Conservation (phyloP, 2,888 invertebrate species). For the Ashinkailepas kermadecensis region DNA sequence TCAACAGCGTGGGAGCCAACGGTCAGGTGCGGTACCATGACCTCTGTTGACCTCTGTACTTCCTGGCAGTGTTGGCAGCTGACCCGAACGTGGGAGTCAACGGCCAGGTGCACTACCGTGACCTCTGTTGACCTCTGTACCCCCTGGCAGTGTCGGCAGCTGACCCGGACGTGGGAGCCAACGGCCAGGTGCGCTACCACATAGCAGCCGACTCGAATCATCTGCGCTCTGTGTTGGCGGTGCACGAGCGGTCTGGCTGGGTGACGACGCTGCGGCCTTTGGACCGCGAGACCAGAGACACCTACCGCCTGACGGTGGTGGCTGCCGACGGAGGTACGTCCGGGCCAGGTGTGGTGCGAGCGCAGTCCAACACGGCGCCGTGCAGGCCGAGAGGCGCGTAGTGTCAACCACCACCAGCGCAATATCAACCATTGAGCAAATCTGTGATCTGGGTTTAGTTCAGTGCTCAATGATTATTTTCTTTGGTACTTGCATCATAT, state of each 20-base stretch:
- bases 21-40: conserved; percentile 30
- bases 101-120: conserved; percentile 30
- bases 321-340: conserved; percentile 80
- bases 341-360: conserved; percentile 57
- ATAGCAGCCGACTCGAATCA: conserved; percentile 31
- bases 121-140: neutral
- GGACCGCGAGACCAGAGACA: conserved; percentile 68
- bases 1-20: conserved; percentile 30
- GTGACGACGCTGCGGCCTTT: conserved; percentile 71
- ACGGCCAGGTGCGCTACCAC: conserved; percentile 32
- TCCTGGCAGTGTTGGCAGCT: conserved; percentile 27
- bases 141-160: conserved; percentile 28
- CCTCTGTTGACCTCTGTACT: neutral
- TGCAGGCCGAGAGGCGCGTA: conserved; percentile 74
- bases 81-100: conserved; percentile 32
- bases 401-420: conserved; percentile 63
- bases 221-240: conserved; percentile 24
- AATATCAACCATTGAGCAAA: no score
- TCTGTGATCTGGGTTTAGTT: no score
- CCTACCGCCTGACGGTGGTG: conserved; percentile 67
- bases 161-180: conserved; percentile 31
- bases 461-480: no score
- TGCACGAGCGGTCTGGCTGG: conserved; percentile 69
- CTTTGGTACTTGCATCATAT: no score
- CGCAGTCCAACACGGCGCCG: conserved; percentile 73